Percentiles rank a stretch among this genome's conserved stretches.
phyloP scores from a whole-genome alignment of 2,797 vertebrate species.

The Caiman crocodilus region DNA sequence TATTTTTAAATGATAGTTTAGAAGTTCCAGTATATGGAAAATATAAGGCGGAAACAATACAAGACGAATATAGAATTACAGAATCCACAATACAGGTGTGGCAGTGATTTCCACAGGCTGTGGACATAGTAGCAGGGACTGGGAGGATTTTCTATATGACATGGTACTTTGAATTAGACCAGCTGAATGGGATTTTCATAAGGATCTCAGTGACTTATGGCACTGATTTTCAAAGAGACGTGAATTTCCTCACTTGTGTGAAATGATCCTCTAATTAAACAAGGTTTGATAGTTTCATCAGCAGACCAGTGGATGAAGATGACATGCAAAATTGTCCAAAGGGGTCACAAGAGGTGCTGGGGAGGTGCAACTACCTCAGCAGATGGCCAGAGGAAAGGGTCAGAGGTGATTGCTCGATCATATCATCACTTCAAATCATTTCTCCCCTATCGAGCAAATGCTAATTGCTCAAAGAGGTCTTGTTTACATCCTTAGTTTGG shows the following conservation, averaged over 20 bases:
- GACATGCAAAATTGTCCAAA: neutral
- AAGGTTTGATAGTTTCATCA: neutral
- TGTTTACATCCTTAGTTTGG: constrained; percentile 56
- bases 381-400: neutral
- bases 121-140: too few species aligned
- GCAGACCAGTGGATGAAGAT: neutral
- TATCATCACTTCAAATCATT: neutral
- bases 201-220: neutral
- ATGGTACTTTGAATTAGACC: neutral
- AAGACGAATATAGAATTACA: too few species aligned
- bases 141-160: too few species aligned
- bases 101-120: too few species aligned
- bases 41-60: neutral
- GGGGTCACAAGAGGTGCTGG: neutral
- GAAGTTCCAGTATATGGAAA: neutral
- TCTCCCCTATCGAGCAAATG: constrained; percentile 23
- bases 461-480: constrained; percentile 13
- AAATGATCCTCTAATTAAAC: neutral
- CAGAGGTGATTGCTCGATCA: neutral
- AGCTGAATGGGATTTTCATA: neutral
- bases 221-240: neutral
- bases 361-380: neutral
- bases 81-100: too few species aligned
- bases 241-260: neutral
- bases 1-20: neutral